Base-by-base conservation (phyloP, 2,888 invertebrate species). In the Dioctria linearis region DNA sequence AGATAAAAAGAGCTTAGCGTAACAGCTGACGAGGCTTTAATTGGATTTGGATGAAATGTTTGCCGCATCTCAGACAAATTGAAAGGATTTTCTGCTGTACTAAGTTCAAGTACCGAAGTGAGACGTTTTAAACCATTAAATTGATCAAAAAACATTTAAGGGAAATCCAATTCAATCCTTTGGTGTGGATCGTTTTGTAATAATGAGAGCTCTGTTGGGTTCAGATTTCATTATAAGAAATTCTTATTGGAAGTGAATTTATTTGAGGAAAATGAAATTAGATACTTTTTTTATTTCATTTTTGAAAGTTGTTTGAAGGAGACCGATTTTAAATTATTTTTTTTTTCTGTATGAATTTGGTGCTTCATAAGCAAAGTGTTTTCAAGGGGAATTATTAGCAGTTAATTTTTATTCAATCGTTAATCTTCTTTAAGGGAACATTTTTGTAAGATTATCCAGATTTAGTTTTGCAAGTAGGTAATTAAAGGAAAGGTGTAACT, bases 11-110 rank as follows among this genome's bases (percentile, higher is more conserved):
- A 25, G 2, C 25, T 25, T 25, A 25, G 25, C 57, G 57, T 39
- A 75, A 59, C 73, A 75, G 13, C 73, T 75, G 73, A 75, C 73
- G 73, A 59, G 59, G 73, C 59, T 57, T 75, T 75, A 75, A 75
- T 75, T 75, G 73, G 73, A 75, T 75, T 59, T 75, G 59, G 73
- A 75, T 75, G 59, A 75, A 75, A 75, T 43, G 59, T 40, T 59
- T 75, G 73, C 59, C 73, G 59, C 40, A 54, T 6, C 73, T 59
- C 59, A n/a, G 42, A n/a, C 42, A 75, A 75, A 75, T 75, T 37
- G 59, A 75, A 75, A 59, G 57, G 59, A 59, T 59, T 75, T 59
- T 57, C 59, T n/a, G 39, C 25, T 25, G 25, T 25, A 25, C 4
- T 43, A 40, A 39, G 59, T 59, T 25, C 59, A 40, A 59, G 59